Evolutionary conservation across 2,113 vertebrate species (phyloP).

Genomic region (Aegotheles bennettii): DNA sequence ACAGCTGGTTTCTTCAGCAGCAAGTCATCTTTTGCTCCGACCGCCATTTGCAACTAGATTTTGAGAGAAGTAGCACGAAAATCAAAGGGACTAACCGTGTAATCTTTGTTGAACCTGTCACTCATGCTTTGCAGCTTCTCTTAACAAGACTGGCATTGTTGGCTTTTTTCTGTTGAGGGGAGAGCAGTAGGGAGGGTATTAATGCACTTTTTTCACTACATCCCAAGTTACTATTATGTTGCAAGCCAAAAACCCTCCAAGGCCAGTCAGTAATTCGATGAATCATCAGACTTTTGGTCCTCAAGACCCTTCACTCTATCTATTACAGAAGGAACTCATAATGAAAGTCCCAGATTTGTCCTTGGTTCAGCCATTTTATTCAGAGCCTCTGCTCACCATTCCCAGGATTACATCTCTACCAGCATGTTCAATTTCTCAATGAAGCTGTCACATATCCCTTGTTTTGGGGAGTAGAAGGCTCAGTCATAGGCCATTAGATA

Average conservation of each 20-base stretch:
- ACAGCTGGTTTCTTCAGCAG: background rate
- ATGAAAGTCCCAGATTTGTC: background rate
- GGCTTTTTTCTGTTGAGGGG: background rate
- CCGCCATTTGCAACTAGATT: background rate
- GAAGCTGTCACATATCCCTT: background rate
- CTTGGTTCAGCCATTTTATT: background rate
- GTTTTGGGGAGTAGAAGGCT: background rate
- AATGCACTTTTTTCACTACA: background rate
- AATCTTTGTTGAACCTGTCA: background rate
- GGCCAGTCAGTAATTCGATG: background rate
- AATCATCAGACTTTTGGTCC: background rate
- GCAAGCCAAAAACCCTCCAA: background rate
- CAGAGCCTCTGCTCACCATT: background rate
- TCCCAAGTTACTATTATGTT: rapidly evolving
- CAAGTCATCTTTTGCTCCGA: background rate
- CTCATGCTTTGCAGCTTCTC: background rate
- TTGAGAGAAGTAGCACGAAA: background rate
- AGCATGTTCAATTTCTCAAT: background rate
- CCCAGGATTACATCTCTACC: background rate
- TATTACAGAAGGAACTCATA: background rate
- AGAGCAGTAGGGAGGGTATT: background rate
- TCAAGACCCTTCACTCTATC: background rate
- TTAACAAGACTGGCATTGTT: background rate
- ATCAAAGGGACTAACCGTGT: background rate
- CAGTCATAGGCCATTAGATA: background rate